Conservation (phyloP, 2,888 invertebrate genomes). For the Spialia ferax region DNA sequence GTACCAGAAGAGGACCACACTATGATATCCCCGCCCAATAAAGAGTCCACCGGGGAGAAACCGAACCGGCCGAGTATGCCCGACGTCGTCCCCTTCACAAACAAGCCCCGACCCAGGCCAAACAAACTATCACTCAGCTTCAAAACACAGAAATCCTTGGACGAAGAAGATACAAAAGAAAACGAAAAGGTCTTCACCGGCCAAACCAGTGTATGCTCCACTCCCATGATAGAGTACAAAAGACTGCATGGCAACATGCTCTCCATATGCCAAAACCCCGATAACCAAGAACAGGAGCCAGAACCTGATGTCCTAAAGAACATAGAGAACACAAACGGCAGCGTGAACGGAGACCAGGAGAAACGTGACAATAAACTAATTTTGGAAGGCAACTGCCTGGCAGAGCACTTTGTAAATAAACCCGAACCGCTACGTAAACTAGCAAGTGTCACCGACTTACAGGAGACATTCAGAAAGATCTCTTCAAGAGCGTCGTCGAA, state of each 20-base stretch:
- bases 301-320: slow-evolving; percentile 76
- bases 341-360: slow-evolving; percentile 62
- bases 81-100: slow-evolving; percentile 82
- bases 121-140: slow-evolving; percentile 87
- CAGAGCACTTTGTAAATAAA: slow-evolving; percentile 81
- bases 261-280: slow-evolving; percentile 90
- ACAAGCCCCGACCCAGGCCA: slow-evolving; percentile 81
- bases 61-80: slow-evolving; percentile 76
- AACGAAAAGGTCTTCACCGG: slow-evolving; percentile 87
- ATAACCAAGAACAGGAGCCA: slow-evolving; percentile 76
- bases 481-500: slow-evolving; percentile 87
- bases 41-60: slow-evolving; percentile 60
- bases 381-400: slow-evolving; percentile 75
- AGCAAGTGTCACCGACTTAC: slow-evolving; percentile 88
- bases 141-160: slow-evolving; percentile 85
- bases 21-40: slow-evolving; percentile 79
- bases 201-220: slow-evolving; percentile 92
- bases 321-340: slow-evolving; percentile 66
- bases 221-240: slow-evolving; percentile 92
- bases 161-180: slow-evolving; percentile 86
- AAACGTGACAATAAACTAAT: slow-evolving; percentile 71
- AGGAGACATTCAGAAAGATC: slow-evolving; percentile 86
- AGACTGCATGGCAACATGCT: slow-evolving; percentile 90
- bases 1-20: slow-evolving; percentile 92
- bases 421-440: slow-evolving; percentile 77